phyloP scores from a whole-genome alignment of 1,140 invertebrate genomes.

The Bombyx mandarina region DNA sequence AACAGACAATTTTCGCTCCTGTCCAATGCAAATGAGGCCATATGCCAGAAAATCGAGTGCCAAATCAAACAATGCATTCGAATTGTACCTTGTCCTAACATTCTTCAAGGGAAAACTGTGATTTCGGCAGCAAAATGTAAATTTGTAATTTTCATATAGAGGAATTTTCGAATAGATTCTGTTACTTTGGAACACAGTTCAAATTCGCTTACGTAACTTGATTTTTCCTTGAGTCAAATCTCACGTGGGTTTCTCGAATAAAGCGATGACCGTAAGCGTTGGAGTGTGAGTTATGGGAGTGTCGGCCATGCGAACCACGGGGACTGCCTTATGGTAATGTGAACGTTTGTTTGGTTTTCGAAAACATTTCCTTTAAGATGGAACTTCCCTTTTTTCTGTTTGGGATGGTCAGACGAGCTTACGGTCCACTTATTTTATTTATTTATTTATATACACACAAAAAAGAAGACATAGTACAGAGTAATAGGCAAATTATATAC shows the following conservation, averaged over 20 bases:
- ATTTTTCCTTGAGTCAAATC: constrained; percentile 15
- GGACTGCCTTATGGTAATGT: constrained; percentile 14
- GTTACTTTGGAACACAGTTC: constrained; percentile 7
- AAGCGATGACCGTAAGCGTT: constrained; percentile 35
- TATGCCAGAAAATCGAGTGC: constrained; percentile 7
- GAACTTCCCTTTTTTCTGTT: no score
- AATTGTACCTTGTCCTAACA: no score
- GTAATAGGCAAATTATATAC: no score
- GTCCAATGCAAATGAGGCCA: constrained; percentile 41
- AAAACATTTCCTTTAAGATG: no score
- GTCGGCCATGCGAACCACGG: constrained; percentile 15
- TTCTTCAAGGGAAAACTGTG: no score
- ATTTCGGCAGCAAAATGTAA: no score
- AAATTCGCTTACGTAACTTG: constrained; percentile 7
- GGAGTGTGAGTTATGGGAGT: constrained; percentile 33
- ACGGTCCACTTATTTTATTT: no score
- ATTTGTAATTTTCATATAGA: no score
- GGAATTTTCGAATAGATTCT: not conserved
- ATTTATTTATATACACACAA: no score
- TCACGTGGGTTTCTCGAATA: constrained; percentile 34
- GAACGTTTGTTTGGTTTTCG: not conserved
- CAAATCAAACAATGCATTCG: no score
- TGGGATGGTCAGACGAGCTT: no score
- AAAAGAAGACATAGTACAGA: no score
- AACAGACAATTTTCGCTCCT: constrained; percentile 35